Evolutionary conservation across 1,140 invertebrate genomes (phyloP).

Genomic region (Ruditapes philippinarum): DNA sequence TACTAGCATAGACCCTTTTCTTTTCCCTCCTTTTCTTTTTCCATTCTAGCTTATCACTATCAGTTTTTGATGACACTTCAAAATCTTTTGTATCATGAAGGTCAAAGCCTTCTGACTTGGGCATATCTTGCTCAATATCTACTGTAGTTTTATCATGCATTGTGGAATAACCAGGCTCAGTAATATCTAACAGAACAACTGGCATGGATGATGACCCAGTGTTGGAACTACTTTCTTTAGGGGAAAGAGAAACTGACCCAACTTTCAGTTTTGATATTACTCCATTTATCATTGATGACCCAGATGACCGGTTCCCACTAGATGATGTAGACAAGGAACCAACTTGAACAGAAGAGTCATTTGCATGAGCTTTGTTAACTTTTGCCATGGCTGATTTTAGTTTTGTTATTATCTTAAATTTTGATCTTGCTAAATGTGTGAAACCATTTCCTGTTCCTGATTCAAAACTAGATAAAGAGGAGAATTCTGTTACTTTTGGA

Average conservation of each 20-base stretch:
- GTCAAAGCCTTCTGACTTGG: constrained; percentile 52
- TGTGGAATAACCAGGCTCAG: neutral
- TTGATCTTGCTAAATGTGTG: neutral
- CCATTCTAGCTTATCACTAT: constrained; percentile 37
- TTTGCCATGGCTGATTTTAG: constrained; percentile 46
- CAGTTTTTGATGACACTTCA: constrained; percentile 13
- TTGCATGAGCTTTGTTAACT: neutral
- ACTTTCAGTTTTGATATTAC: constrained; percentile 9
- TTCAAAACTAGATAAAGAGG: constrained; percentile 17
- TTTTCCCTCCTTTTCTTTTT: constrained; percentile 19
- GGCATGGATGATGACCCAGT: constrained; percentile 23
- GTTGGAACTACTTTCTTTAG: constrained; percentile 46
- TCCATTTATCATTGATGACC: constrained; percentile 21
- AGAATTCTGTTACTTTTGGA: constrained; percentile 38
- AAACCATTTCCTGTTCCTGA: neutral
- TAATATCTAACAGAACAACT: constrained; percentile 38
- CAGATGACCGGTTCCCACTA: constrained; percentile 5
- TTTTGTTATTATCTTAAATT: constrained; percentile 54
- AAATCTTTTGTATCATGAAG: constrained; percentile 30
- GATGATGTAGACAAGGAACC: constrained; percentile 35
- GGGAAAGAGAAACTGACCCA: neutral
- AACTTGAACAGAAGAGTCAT: neutral
- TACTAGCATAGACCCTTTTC: neutral
- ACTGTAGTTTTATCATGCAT: neutral
- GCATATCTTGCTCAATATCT: neutral